Evolutionary conservation across 2,888 invertebrate genomes (phyloP), one percentile per base, ranked within the genome.

Genomic region (Slavum lentiscoides): DNA sequence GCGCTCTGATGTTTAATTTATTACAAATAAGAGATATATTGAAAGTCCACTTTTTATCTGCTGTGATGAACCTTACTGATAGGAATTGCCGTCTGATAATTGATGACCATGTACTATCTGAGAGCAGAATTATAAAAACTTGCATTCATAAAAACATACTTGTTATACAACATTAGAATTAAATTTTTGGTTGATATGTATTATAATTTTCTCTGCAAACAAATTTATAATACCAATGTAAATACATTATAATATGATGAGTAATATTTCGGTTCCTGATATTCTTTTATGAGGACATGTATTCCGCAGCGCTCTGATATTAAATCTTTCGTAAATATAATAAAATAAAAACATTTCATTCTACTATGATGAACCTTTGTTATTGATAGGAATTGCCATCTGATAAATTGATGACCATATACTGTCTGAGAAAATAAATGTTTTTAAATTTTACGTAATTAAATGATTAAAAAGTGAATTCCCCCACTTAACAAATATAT

Each of bases 61-160:
- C 64, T 53, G 19, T 64, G 64, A 64, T 74, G 53, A 74, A 74
- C 53, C 53, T 74, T 62, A 23, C 21, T 74, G 59, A 73, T 74
- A 68, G 61, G 64, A 66, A 68, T 66, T 74, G 74, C 74, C 67
- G 39, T 73, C 73, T 74, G 61, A 64, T 39, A 15, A 64, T 68
- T 68, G 69, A 76, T 76, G 76, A 69, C 21, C 43, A 8, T 77
- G 53, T 77, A 55, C 21, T 77, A 19, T n/a, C 76, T 66, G 74
- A 82, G 49, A 23, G 69, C 21, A 76, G 21, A 73, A 58, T 17
- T 69, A 88, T 64, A 1, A 30, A 49, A 17, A n/a, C n/a, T n/a
- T n/a, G n/a, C n/a, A n/a, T 30, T 30, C 30, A 30, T 30, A 30
- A 30, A 30, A 30, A 30, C 4, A 30, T 30, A 30, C 30, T 30